Conservation (phyloP, 2,888 invertebrate species). For the Eucera pruinosa region DNA sequence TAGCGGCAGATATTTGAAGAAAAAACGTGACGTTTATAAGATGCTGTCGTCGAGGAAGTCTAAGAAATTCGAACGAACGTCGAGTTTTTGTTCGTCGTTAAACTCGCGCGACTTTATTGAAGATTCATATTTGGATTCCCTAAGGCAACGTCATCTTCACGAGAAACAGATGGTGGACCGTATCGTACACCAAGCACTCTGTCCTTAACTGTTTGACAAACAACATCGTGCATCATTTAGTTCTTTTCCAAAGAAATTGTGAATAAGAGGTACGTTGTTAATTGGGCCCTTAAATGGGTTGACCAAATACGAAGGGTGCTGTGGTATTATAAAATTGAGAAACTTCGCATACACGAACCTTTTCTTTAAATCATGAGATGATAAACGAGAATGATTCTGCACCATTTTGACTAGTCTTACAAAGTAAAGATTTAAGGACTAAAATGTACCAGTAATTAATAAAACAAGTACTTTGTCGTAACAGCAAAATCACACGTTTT, state of each 20-base stretch:
- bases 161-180: constrained; percentile 73
- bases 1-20: not conserved
- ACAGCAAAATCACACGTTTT: no score
- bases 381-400: no score
- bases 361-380: no score
- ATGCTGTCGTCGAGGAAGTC: not conserved
- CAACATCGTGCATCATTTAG: constrained; percentile 14
- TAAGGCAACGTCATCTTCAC: constrained; percentile 71
- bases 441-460: no score
- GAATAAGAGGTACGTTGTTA: not conserved
- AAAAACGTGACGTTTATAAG: constrained; percentile 2
- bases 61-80: constrained; percentile 33
- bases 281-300: not conserved
- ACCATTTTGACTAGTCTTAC: not conserved
- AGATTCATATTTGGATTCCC: constrained; percentile 64
- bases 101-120: constrained; percentile 53
- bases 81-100: constrained; percentile 41
- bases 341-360: no score
- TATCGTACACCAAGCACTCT: constrained; percentile 55
- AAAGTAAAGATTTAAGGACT: no score
- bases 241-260: not conserved
- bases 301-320: not conserved
- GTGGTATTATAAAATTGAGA: not conserved
- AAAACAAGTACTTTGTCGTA: no score
- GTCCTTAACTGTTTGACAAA: constrained; percentile 23